These are phyloP conservation scores for Kradibia gibbosae DNA, from an alignment of 1,140 invertebrate genomes.

Conservation along the genomic window DNA sequence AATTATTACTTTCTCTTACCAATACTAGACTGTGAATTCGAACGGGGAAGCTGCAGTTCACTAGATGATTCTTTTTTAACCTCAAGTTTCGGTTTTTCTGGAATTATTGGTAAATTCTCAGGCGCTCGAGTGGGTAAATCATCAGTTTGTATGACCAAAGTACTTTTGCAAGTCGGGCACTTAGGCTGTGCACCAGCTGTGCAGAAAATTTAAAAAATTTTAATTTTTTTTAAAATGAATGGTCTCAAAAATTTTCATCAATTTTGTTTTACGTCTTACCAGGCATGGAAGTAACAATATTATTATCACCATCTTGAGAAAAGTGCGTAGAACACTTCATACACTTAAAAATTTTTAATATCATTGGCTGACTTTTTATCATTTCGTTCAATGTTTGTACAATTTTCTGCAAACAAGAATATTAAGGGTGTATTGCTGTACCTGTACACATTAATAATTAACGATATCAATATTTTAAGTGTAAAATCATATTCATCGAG, in stretches of 20 bases:
- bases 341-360: constrained; percentile 75
- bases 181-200: constrained; percentile 63
- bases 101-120: constrained; percentile 50
- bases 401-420: constrained; percentile 70
- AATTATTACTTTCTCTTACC: constrained; percentile 56
- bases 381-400: constrained; percentile 70
- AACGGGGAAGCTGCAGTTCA: constrained; percentile 55
- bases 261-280: constrained; percentile 52
- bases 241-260: not conserved
- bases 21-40: constrained; percentile 68
- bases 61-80: constrained; percentile 37
- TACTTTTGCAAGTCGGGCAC: constrained; percentile 77
- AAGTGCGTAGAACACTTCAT: constrained; percentile 78
- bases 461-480: not conserved
- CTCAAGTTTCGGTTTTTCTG: constrained; percentile 43
- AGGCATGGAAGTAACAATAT: constrained; percentile 54
- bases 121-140: constrained; percentile 56
- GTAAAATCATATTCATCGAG: not conserved
- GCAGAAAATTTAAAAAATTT: not conserved
- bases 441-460: constrained; percentile 10
- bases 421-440: constrained; percentile 8
- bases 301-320: constrained; percentile 70
- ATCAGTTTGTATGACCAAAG: constrained; percentile 73
- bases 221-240: not conserved
- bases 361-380: constrained; percentile 72